phyloP scores from a whole-genome alignment of 2,888 invertebrate species.

The Phasia obesa region DNA sequence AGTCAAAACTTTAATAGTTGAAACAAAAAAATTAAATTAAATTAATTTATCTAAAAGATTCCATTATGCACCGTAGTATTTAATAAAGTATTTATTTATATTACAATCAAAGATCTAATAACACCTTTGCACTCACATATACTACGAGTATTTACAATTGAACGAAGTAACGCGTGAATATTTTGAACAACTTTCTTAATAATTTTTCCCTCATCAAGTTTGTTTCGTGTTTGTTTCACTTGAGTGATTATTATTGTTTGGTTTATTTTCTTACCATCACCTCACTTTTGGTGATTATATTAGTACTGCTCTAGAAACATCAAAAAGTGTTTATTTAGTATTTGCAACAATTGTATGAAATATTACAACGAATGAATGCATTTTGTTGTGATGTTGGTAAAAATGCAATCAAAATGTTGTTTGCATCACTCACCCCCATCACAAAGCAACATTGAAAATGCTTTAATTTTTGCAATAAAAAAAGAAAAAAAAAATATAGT shows the following conservation, averaged over 20 bases:
- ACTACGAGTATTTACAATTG: too few species aligned
- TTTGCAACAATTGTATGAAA: constrained; percentile 26
- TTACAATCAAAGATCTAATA: too few species aligned
- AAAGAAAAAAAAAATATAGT: neutral
- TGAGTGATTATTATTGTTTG: constrained; percentile 50
- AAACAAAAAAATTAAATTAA: too few species aligned
- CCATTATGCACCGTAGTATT: too few species aligned
- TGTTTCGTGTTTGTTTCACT: constrained; percentile 60
- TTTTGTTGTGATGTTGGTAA: constrained; percentile 2
- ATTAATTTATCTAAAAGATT: too few species aligned
- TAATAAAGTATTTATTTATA: too few species aligned
- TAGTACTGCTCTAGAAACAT: constrained; percentile 63
- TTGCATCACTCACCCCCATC: too few species aligned
- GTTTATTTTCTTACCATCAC: constrained; percentile 10
- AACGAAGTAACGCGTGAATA: neutral
- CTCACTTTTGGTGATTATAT: constrained; percentile 47
- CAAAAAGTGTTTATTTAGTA: constrained; percentile 22
- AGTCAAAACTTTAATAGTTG: too few species aligned
- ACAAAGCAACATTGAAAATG: neutral
- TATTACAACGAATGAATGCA: constrained; percentile 28
- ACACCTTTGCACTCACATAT: too few species aligned
- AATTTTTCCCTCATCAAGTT: neutral
- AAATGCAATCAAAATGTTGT: constrained; percentile 13
- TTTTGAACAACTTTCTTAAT: constrained; percentile 54
- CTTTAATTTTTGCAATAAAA: neutral